phyloP scores from a whole-genome alignment of 2,888 invertebrate genomes.

The Acanthosepion lycidas region DNA sequence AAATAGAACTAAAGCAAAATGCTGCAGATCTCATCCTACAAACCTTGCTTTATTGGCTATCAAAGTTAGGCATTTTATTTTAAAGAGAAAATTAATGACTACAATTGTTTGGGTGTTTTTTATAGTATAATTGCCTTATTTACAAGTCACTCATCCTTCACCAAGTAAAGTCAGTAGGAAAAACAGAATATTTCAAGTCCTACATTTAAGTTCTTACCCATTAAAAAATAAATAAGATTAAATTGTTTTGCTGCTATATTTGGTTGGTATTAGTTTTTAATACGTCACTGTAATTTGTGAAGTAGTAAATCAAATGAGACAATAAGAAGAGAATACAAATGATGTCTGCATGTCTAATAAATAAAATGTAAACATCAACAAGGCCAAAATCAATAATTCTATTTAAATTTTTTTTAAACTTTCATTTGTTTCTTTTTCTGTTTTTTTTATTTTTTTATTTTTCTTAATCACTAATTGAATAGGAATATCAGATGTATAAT shows the following conservation, averaged over 20 bases:
- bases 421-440: background rate
- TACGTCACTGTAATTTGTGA: background rate
- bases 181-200: background rate
- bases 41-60: background rate
- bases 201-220: background rate
- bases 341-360: background rate
- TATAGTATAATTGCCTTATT: background rate
- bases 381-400: conserved; percentile 34
- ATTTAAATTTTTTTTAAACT: background rate
- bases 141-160: background rate
- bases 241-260: too few relatives aligned
- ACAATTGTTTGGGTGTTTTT: background rate
- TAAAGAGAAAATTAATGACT: background rate
- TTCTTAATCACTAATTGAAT: conserved; percentile 11
- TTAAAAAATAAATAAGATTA: too few relatives aligned
- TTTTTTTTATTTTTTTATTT: background rate
- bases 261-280: too few relatives aligned
- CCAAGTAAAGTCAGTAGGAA: background rate
- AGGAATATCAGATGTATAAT: background rate
- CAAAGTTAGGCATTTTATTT: background rate
- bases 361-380: background rate
- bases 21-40: background rate
- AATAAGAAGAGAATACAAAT: background rate
- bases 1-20: background rate
- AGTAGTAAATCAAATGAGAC: background rate